A percentile compares a stretch with the other conserved stretches of the same genome.
These are phyloP conservation scores for Scaeva pyrastri DNA, from an alignment of 2,888 invertebrate genomes.

Conservation along the genomic window DNA sequence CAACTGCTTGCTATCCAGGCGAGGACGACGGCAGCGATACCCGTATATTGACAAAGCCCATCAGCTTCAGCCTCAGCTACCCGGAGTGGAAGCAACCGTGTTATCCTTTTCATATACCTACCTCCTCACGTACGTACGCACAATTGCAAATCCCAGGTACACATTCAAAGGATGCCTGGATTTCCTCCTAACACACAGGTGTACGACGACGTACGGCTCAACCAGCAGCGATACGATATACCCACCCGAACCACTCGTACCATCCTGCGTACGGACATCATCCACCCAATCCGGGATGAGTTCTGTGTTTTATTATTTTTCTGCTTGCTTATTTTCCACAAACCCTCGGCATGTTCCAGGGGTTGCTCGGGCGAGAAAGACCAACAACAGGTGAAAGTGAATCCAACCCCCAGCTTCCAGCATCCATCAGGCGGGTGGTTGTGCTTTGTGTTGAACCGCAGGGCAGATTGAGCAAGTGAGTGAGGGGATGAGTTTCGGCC, in stretches of 20 bases:
- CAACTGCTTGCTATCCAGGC: slow-evolving; percentile 56
- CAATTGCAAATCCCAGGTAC: slow-evolving; percentile 20
- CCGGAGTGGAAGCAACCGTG: slow-evolving; percentile 36
- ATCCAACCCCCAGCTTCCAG: slow-evolving; percentile 60
- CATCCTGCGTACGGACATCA: slow-evolving; percentile 60
- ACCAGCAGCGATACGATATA: slow-evolving; percentile 28
- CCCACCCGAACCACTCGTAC: slow-evolving; percentile 41
- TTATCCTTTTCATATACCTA: slow-evolving; percentile 52
- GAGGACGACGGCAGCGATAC: slow-evolving; percentile 43
- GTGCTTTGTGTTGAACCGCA: slow-evolving; percentile 32
- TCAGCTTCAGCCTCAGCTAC: slow-evolving; percentile 8
- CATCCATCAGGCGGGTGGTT: slow-evolving; percentile 45
- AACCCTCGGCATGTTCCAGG: background rate
- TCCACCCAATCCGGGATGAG: slow-evolving; percentile 74
- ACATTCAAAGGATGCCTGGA: slow-evolving; percentile 38
- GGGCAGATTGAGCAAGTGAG: slow-evolving; percentile 18
- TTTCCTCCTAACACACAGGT: slow-evolving; percentile 62
- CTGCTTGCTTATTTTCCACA: slow-evolving; percentile 16
- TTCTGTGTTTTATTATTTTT: slow-evolving; percentile 43
- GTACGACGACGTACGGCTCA: slow-evolving; percentile 24
- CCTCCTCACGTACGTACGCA: slow-evolving; percentile 50
- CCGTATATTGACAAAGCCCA: slow-evolving; percentile 23
- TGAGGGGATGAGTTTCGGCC: slow-evolving; percentile 63
- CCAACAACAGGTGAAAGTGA: slow-evolving; percentile 75
- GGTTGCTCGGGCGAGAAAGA: slow-evolving; percentile 40